A percentile compares a stretch with the other conserved stretches of the same genome.
phyloP scores from a whole-genome alignment of 2,888 invertebrate species.

The Halictus ligatus region DNA sequence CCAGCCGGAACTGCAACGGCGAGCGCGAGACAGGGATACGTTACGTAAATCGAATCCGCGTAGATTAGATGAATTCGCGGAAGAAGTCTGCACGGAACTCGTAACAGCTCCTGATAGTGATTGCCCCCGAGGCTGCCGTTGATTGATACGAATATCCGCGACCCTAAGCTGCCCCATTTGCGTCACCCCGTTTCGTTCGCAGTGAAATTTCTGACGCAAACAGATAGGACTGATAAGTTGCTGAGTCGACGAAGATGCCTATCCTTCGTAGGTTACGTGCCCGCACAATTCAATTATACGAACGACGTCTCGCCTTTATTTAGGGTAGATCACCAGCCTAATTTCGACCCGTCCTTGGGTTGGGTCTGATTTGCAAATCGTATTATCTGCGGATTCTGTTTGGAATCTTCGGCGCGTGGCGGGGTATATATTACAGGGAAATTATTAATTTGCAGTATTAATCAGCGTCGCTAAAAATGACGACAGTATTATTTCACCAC shows the following conservation, averaged over 20 bases:
- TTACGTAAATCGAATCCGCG: constrained; percentile 30
- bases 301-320: neutral
- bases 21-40: neutral
- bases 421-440: too few species aligned
- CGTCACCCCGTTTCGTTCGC: constrained; percentile 35
- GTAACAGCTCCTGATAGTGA: constrained; percentile 10
- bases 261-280: neutral
- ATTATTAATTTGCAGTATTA: too few species aligned
- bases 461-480: too few species aligned
- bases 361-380: neutral
- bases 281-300: neutral
- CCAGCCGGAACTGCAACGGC: neutral
- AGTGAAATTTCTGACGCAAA: constrained; percentile 19
- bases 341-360: neutral
- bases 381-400: neutral
- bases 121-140: neutral
- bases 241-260: neutral
- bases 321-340: neutral
- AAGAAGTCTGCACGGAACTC: neutral
- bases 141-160: neutral
- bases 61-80: constrained; percentile 30
- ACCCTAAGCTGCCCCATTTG: constrained; percentile 17
- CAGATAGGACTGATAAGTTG: neutral
- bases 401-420: neutral
- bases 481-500: too few species aligned